Evolutionary conservation across 1,140 invertebrate genomes (phyloP), one percentile per base, ranked within the genome.

Genomic region (Brevipalpus yothersi): DNA sequence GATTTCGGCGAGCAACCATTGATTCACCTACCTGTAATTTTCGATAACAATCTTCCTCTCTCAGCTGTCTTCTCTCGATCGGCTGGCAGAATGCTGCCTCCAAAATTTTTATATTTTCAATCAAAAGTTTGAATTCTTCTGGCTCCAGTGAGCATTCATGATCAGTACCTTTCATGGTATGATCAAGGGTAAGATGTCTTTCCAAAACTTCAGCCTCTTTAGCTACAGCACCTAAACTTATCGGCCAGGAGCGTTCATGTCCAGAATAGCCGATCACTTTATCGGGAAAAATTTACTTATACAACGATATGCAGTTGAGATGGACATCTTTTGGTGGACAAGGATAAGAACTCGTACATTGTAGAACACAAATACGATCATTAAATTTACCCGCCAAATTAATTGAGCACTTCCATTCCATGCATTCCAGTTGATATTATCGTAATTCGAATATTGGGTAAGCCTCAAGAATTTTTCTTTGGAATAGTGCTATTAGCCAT

Each of bases 371-470:
- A 62, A 81, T 79, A 49, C 77, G 71, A 57, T 73, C 72, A 64
- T 80, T 78, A 54, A 75, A 68, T 5, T 72, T 68, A 15, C 70
- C 74, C 56, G 82, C 70, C 10, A 75, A 71, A 19, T 77, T 65
- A 58, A 82, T 78, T 59, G 82, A 78, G 43, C 73, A 75, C 77
- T 41, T 70, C 65, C 59, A 81, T 73, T 42, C 76, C 73, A 63
- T 80, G 77, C 82, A 84, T 86, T 58, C 83, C 82, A 39, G 83
- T 86, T 1, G 83, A 86, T 65, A 86, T 78, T 40, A 85, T n/a
- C n/a, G n/a, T n/a, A n/a, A n/a, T n/a, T n/a, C n/a, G n/a, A n/a
- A n/a, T n/a, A n/a, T n/a, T n/a, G n/a, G n/a, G n/a, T n/a, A n/a
- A n/a, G n/a, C n/a, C n/a, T n/a, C n/a, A n/a, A n/a, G n/a, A n/a